Evolutionary conservation across 2,888 invertebrate genomes (phyloP).

Genomic region (Drosophila borealis): DNA sequence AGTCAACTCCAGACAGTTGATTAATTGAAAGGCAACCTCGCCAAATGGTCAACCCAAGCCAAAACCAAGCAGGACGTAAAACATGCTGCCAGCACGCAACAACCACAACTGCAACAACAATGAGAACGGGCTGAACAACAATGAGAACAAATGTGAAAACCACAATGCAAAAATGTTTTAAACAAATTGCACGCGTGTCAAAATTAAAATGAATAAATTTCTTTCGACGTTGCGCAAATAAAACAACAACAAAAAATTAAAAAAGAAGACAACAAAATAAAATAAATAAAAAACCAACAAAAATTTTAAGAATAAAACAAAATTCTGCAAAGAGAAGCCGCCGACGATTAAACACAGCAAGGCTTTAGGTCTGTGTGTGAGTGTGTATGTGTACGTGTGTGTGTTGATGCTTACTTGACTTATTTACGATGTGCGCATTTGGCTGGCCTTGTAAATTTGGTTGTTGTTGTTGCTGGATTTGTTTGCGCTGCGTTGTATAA

Average conservation of each 20-base stretch:
- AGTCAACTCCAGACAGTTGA: slow-evolving; percentile 40
- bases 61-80: slow-evolving; percentile 65
- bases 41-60: slow-evolving; percentile 42
- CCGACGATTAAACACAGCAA: slow-evolving; percentile 48
- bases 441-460: slow-evolving; percentile 47
- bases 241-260: slow-evolving; percentile 6
- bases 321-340: slow-evolving; percentile 48
- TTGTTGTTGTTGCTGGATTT: slow-evolving; percentile 21
- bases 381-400: slow-evolving; percentile 20
- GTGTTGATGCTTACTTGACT: slow-evolving; percentile 35
- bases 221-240: slow-evolving; percentile 43
- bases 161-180: slow-evolving; percentile 59
- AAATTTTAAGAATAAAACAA: slow-evolving; percentile 20
- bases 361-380: slow-evolving; percentile 10
- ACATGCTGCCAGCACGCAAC: slow-evolving; percentile 54
- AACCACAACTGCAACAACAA: slow-evolving; percentile 22
- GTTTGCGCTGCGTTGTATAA: slow-evolving; percentile 48
- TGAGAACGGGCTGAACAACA: slow-evolving; percentile 33
- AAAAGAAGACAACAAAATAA: slow-evolving; percentile 10
- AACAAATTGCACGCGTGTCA: slow-evolving; percentile 75
- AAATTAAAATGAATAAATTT: slow-evolving; percentile 74
- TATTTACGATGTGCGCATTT: slow-evolving; percentile 62
- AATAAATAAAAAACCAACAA: slow-evolving; percentile 16
- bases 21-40: slow-evolving; percentile 53
- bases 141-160: slow-evolving; percentile 53